Evolutionary conservation across 2,888 invertebrate species (phyloP).

Genomic region (Drosophila dives): DNA sequence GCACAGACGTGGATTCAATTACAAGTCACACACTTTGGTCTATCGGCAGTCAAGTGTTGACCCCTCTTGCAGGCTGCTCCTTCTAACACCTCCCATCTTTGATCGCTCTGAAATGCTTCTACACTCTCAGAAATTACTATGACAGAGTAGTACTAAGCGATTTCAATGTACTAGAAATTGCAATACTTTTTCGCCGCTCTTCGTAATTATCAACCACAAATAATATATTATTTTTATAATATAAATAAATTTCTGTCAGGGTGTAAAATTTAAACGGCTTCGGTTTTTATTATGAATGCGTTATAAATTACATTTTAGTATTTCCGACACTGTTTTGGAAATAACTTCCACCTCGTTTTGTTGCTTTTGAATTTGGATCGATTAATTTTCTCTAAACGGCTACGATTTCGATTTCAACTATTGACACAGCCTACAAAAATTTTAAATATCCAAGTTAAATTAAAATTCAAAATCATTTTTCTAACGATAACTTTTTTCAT

Average conservation of each 20-base stretch:
- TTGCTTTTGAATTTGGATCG: not conserved
- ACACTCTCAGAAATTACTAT: not conserved
- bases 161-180: not conserved
- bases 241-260: too few relatives aligned
- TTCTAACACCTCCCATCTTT: not conserved
- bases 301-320: not conserved
- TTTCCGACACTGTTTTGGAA: not conserved
- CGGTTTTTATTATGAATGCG: not conserved
- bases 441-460: not conserved
- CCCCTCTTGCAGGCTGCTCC: not conserved
- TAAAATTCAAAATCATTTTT: not conserved
- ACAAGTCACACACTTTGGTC: conserved; percentile 64
- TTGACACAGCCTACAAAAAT: not conserved
- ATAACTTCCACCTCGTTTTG: not conserved
- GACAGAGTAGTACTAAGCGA: not conserved
- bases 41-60: conserved; percentile 35
- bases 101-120: not conserved
- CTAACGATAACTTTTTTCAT: not conserved
- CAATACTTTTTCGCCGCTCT: too few relatives aligned
- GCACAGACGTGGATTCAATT: conserved; percentile 79
- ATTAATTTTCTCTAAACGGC: too few relatives aligned
- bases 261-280: not conserved
- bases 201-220: too few relatives aligned
- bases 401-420: not conserved
- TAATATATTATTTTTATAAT: too few relatives aligned